Conservation (phyloP, 2,797 vertebrate species). For the Halcyon badia region DNA sequence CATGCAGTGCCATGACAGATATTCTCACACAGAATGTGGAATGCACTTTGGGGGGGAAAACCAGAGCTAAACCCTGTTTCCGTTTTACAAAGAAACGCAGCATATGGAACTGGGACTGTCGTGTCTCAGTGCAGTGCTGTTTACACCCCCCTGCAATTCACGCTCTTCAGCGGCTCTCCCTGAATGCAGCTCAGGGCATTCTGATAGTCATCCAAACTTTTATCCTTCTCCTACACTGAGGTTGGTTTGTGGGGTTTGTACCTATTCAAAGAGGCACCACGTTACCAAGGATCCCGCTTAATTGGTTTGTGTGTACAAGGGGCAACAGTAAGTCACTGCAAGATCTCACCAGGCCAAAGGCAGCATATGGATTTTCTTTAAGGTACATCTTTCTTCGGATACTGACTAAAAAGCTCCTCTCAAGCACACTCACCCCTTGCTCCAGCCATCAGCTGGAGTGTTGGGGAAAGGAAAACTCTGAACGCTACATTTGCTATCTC, state of each 20-base stretch:
- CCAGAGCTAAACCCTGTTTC: neutral
- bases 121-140: neutral
- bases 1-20: neutral
- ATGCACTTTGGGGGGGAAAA: neutral
- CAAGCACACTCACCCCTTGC: neutral
- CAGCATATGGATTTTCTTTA: neutral
- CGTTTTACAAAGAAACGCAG: neutral
- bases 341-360: neutral
- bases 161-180: neutral
- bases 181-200: conserved; percentile 20
- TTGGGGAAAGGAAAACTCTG: neutral
- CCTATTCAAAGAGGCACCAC: conserved; percentile 12
- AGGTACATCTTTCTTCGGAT: neutral
- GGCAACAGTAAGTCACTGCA: neutral
- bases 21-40: neutral
- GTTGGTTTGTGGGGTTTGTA: conserved; percentile 29
- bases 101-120: neutral
- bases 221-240: neutral
- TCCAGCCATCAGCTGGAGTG: neutral
- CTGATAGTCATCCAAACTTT: conserved; percentile 12
- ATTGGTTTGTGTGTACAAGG: neutral
- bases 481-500: neutral
- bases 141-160: neutral
- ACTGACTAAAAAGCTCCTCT: neutral
- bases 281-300: conserved; percentile 8